Evolutionary conservation across 1,140 invertebrate genomes (phyloP), one percentile per base, ranked within the genome.

Genomic region (Scaptomyza hsui): DNA sequence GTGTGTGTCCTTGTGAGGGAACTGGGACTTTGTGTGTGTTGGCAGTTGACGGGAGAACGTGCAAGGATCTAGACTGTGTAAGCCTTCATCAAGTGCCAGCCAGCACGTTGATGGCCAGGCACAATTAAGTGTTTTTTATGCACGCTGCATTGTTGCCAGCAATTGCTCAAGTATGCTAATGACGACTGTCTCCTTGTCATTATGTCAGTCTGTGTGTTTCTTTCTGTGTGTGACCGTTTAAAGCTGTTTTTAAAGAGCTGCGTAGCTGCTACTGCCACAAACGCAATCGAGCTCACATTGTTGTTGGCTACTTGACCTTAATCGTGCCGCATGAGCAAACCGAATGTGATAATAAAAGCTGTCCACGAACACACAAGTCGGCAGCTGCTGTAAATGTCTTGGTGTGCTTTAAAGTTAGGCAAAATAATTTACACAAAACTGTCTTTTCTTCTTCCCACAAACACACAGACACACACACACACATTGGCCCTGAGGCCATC

Each of bases 131-230:
- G 75, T 72, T 85, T 83, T 29, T 83, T 83, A 83, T 83, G 79
- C 73, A 79, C 75, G 72, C 79, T 75, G 79, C 71, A 51, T 64
- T 71, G 61, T 71, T 57, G 51, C 52, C 52, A 51, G 60, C 52
- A 83, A 77, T 79, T 85, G 67, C 80, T 85, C 80, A 79, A 85
- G 75, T 79, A 83, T 83, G 79, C 79, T 83, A 83, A 83, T 83
- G 80, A 65, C 71, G 53, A 39, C 29, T 49, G 41, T 35, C 47
- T 51, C 16, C 6, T 3, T 9, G 18, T 12, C n/a, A n/a, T 12
- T 18, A 26, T 61, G 18, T 13, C 7, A 4, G 26, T 15, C 12
- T 4, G n/a, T n/a, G n/a, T n/a, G 13, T n/a, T 3, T 12, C 1
- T n/a, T n/a, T 21, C 16, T 24, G 16, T 10, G 3, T 13, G 29